Evolutionary conservation across 2,113 vertebrate species (phyloP).

Genomic region (Prolemur simus): DNA sequence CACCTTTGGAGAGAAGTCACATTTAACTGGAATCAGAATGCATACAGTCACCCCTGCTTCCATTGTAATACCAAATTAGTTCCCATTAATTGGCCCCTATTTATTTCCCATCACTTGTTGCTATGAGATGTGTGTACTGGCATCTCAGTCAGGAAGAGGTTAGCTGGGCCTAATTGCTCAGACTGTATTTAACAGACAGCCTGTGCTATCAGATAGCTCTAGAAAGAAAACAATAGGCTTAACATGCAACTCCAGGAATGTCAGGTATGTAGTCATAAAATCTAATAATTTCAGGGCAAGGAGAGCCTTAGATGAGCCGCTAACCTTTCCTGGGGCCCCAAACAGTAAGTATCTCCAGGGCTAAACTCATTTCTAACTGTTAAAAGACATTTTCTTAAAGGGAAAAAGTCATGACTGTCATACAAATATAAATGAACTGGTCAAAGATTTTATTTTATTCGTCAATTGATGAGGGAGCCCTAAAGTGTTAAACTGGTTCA

Average conservation of each 20-base stretch:
- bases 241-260: constrained; percentile 61
- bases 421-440: constrained; percentile 27
- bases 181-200: constrained; percentile 57
- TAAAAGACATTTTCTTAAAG: neutral
- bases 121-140: constrained; percentile 58
- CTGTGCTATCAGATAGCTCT: constrained; percentile 55
- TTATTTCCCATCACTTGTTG: constrained; percentile 54
- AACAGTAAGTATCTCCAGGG: constrained; percentile 28
- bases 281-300: constrained; percentile 52
- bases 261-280: constrained; percentile 71
- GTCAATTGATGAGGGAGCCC: neutral
- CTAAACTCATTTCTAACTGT: neutral
- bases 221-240: constrained; percentile 70
- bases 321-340: constrained; percentile 31
- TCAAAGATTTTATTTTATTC: neutral
- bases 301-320: constrained; percentile 39
- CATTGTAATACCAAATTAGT: constrained; percentile 59
- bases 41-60: constrained; percentile 28
- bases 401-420: constrained; percentile 5
- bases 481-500: constrained; percentile 20
- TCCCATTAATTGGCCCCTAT: constrained; percentile 57
- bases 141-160: constrained; percentile 69
- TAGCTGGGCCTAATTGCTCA: constrained; percentile 54
- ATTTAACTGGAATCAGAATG: constrained; percentile 57
- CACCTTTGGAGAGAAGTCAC: constrained; percentile 37